Conservation (phyloP, 2,888 invertebrate species). For the Rutpela maculata region DNA sequence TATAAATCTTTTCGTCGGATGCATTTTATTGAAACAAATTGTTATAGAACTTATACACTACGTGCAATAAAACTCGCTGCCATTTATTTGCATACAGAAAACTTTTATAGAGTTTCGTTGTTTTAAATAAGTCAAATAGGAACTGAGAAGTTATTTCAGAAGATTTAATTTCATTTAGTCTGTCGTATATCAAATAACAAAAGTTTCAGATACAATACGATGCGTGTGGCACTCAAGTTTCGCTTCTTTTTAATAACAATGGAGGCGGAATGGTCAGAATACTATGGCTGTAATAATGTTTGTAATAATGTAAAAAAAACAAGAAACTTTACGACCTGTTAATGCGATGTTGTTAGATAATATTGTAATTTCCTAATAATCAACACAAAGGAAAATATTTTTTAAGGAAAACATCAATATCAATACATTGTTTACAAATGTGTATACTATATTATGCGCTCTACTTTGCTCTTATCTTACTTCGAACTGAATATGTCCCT, state of each 20-base stretch:
- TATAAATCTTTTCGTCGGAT: slow-evolving; percentile 24
- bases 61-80: slow-evolving; percentile 28
- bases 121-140: slow-evolving; percentile 25
- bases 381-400: too few relatives aligned
- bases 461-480: too few relatives aligned
- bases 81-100: slow-evolving; percentile 37
- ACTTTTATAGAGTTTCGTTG: slow-evolving; percentile 18
- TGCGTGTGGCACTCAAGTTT: neutral
- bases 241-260: neutral
- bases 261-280: too few relatives aligned
- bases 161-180: slow-evolving; percentile 18
- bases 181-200: neutral
- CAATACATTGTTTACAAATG: too few relatives aligned
- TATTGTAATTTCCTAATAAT: too few relatives aligned
- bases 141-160: slow-evolving; percentile 28
- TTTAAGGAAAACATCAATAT: too few relatives aligned
- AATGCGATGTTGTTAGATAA: too few relatives aligned
- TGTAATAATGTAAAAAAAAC: too few relatives aligned
- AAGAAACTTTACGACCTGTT: too few relatives aligned
- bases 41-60: slow-evolving; percentile 10
- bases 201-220: neutral
- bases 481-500: too few relatives aligned
- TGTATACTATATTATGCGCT: too few relatives aligned
- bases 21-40: slow-evolving; percentile 39
- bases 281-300: too few relatives aligned